Evolutionary conservation across 2,888 invertebrate species (phyloP).

Genomic region (Cynaeus angustus): DNA sequence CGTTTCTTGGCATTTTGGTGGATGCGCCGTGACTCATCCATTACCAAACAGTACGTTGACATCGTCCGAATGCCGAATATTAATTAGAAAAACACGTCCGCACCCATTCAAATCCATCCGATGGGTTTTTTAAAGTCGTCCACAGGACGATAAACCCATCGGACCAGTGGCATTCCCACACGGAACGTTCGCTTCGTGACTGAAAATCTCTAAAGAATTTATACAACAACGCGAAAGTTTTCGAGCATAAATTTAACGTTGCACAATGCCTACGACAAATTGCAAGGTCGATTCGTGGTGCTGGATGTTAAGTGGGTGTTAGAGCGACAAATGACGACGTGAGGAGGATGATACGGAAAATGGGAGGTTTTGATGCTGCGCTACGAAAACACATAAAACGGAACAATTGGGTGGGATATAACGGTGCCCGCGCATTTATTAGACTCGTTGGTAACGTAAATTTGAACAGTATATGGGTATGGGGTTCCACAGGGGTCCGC

Average conservation of each 20-base stretch:
- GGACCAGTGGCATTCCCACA: slow-evolving; percentile 7
- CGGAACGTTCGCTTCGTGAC: slow-evolving; percentile 4
- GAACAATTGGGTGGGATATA: too few species aligned
- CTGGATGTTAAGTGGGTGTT: slow-evolving; percentile 1
- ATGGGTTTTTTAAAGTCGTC: slow-evolving; percentile 10
- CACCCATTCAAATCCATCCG: slow-evolving; percentile 3
- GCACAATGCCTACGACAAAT: slow-evolving; percentile 16
- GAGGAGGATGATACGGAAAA: too few species aligned
- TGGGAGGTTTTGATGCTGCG: too few species aligned
- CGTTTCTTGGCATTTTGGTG: slow-evolving; percentile 3
- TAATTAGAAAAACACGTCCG: slow-evolving; percentile 1
- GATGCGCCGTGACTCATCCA: slow-evolving; percentile 10
- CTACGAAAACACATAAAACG: too few species aligned
- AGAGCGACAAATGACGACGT: slow-evolving; percentile 2
- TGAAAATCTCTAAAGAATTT: slow-evolving; percentile 12
- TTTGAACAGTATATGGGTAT: too few species aligned
- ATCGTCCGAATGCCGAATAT: slow-evolving; percentile 1
- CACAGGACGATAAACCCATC: slow-evolving; percentile 14
- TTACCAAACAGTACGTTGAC: slow-evolving; percentile 14
- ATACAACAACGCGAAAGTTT: slow-evolving; percentile 3
- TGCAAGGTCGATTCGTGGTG: slow-evolving; percentile 22
- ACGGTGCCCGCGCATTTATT: too few species aligned
- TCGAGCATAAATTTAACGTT: slow-evolving; percentile 2
- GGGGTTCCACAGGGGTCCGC: too few species aligned
- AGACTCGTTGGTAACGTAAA: too few species aligned